Base-by-base conservation (phyloP, 2,797 vertebrate species). In the Acanthurus leucopareius region DNA sequence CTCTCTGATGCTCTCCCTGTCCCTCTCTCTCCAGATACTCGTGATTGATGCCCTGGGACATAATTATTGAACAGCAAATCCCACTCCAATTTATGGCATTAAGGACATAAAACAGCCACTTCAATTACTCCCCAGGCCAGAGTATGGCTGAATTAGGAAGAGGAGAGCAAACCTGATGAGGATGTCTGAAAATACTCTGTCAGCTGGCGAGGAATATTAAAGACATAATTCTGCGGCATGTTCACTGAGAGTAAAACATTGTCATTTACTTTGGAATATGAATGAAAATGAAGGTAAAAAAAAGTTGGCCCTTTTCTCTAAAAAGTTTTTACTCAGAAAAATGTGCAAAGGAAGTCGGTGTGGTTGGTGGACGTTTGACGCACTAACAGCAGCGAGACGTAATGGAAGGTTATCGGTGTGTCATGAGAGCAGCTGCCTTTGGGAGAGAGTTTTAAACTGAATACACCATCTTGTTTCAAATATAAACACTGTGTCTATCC, bases 61-160 rank as follows among this genome's bases (percentile, higher is more conserved):
- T 75, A 79, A 86, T 88, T 88, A 89, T 88, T 72, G 81, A 86
- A 83, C 76, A 68, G 77, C 69, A 87, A 88, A 88, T 90, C 85
- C 80, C 72, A 59, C 69, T 81, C 65, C 66, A 87, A 90, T 90
- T 89, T 77, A 84, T 77, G 67, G 68, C 60, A 81, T 85, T 86
- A 77, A 72, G 73, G 77, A 83, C 63, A 86, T 87, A 80, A 90
- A 90, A 77, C 8, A 8, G 48, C 69, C 79, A 73, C 76, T 88
- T 88, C 52, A 82, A 78, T 90, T 79, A 75, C 86, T 80, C 86
- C 67, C 72, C 69, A 38, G 69, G 71, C 83, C 69, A 79, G 75
- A 82, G 65, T 54, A 71, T 0, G 1, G 77, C 61, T 68, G 63
- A 87, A 80, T 88, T 72, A 86, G 62, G 58, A 75, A 60, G 73